A percentile compares a stretch with the other conserved stretches of the same genome.
Evolutionary conservation across 1,140 invertebrate species (phyloP).

Genomic region (Papilio dardanus): DNA sequence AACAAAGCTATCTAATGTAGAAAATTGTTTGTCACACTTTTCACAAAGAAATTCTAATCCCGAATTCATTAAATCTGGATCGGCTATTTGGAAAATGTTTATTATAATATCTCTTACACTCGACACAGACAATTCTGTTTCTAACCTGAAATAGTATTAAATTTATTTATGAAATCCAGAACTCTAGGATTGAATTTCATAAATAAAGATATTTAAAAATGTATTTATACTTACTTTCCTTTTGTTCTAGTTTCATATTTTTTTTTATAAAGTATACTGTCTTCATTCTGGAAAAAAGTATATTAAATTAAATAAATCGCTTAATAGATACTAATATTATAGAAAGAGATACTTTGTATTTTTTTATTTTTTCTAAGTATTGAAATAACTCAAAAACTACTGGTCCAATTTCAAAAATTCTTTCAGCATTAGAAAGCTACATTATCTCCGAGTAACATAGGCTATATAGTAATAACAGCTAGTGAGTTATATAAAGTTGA

Average conservation of each 20-base stretch:
- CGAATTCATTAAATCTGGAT: conserved; percentile 48
- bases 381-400: too few relatives aligned
- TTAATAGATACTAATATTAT: too few relatives aligned
- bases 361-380: too few relatives aligned
- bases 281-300: conserved; percentile 27
- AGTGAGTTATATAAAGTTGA: neutral
- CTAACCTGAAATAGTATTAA: conserved; percentile 28
- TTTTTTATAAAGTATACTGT: neutral
- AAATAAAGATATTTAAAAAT: neutral
- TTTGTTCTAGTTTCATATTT: neutral
- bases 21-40: conserved; percentile 48
- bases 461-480: too few relatives aligned
- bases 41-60: conserved; percentile 65
- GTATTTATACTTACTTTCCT: conserved; percentile 22
- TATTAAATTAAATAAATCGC: too few relatives aligned
- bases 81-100: conserved; percentile 51
- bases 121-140: conserved; percentile 38
- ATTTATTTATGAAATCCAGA: conserved; percentile 2
- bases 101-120: conserved; percentile 53
- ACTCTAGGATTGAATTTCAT: neutral
- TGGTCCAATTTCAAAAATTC: too few relatives aligned
- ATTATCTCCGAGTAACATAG: too few relatives aligned
- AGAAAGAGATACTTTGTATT: too few relatives aligned
- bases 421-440: too few relatives aligned
- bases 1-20: conserved; percentile 45